Conservation (phyloP, 2,797 vertebrate species). For the Danionella dracula region DNA sequence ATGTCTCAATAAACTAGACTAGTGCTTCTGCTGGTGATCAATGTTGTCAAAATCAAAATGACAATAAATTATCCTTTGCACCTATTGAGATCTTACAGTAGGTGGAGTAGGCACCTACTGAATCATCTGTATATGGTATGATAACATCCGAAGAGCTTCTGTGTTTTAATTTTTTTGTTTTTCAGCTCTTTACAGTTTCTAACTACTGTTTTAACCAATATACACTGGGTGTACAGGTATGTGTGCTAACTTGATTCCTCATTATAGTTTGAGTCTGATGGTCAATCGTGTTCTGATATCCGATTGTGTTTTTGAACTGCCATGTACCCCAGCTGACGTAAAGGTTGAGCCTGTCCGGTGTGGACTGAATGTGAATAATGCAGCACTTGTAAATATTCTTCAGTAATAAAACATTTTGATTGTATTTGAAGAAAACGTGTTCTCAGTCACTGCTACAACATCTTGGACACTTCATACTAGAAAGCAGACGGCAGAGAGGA, state of each 20-base stretch:
- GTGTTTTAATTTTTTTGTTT: background rate
- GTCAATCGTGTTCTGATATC: slow-evolving; percentile 18
- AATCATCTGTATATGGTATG: too few species aligned
- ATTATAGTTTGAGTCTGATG: background rate
- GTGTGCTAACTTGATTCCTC: background rate
- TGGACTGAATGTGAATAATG: slow-evolving; percentile 46
- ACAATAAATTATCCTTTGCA: too few species aligned
- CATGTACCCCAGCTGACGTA: slow-evolving; percentile 28
- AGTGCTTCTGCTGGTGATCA: too few species aligned
- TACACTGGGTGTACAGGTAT: background rate
- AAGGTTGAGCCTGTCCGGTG: slow-evolving; percentile 44
- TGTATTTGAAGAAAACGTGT: slow-evolving; percentile 46
- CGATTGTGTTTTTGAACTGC: slow-evolving; percentile 15
- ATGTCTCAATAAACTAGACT: too few species aligned
- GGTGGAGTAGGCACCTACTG: too few species aligned
- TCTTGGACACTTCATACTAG: background rate
- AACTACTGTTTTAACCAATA: too few species aligned
- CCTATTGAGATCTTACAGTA: too few species aligned
- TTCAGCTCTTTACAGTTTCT: too few species aligned
- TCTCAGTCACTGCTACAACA: background rate
- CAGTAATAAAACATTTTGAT: slow-evolving; percentile 63
- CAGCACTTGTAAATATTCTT: slow-evolving; percentile 63
- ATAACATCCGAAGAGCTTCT: too few species aligned
- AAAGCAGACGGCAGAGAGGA: too few species aligned
- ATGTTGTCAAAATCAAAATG: too few species aligned